Conservation (phyloP, 2,113 vertebrate genomes). For the Dissostichus mawsoni region DNA sequence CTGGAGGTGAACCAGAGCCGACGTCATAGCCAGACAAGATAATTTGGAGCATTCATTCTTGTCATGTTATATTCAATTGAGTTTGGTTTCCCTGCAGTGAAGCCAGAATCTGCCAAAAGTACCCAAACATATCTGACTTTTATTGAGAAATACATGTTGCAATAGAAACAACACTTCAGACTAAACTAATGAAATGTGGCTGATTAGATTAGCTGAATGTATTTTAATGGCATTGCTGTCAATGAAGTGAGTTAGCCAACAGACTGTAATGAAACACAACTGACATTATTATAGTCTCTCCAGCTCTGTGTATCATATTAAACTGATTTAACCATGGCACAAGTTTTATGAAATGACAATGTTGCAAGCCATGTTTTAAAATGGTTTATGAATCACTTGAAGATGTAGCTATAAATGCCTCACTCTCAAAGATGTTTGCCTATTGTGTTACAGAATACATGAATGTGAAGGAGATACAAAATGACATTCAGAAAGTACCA, state of each 20-base stretch:
- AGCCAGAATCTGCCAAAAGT: conserved; percentile 39
- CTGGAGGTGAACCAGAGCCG: conserved; percentile 21
- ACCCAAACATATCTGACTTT: conserved; percentile 47
- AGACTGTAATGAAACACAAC: conserved; percentile 48
- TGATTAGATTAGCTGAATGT: conserved; percentile 59
- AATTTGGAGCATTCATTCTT: conserved; percentile 39
- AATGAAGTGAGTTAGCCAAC: conserved; percentile 24
- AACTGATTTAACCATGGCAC: conserved; percentile 50
- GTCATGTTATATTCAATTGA: conserved; percentile 55
- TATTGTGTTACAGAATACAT: background rate
- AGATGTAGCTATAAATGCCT: conserved; percentile 8
- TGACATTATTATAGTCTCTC: conserved; percentile 23
- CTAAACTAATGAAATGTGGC: conserved; percentile 55
- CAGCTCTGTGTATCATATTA: background rate
- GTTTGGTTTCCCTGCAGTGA: conserved; percentile 30
- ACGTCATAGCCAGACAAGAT: conserved; percentile 14
- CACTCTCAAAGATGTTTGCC: background rate
- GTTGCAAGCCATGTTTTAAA: background rate
- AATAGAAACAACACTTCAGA: conserved; percentile 36
- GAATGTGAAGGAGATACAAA: conserved; percentile 14
- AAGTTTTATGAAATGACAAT: background rate
- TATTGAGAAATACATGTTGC: conserved; percentile 55
- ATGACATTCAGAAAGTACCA: conserved; percentile 26
- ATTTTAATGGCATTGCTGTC: conserved; percentile 51
- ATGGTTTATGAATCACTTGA: background rate